A percentile compares a stretch with the other conserved stretches of the same genome.
Evolutionary conservation across 2,797 vertebrate genomes (phyloP).

Genomic region (Lutjanus argentimaculatus): DNA sequence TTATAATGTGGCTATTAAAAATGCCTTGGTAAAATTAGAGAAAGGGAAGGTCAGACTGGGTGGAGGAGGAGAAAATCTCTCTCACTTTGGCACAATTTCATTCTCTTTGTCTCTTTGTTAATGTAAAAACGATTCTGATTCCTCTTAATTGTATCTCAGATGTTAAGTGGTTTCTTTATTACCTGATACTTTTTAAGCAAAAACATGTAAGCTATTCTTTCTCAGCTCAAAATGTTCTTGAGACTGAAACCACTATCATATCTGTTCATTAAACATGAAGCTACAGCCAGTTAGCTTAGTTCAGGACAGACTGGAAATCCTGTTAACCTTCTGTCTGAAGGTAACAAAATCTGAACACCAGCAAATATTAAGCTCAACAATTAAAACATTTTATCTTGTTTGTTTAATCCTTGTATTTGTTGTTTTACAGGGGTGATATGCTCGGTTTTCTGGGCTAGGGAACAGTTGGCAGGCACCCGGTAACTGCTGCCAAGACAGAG

Average conservation of each 20-base stretch:
- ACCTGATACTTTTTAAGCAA: too few relatives aligned
- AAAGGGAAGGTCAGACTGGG: neutral
- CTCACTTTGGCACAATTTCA: neutral
- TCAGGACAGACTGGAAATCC: neutral
- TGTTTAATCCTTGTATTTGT: neutral
- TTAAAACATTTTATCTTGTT: neutral
- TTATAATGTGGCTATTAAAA: constrained; percentile 18
- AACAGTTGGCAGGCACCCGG: neutral
- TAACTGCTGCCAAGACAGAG: neutral
- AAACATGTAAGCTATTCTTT: neutral
- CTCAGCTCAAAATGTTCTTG: neutral
- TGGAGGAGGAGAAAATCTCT: neutral
- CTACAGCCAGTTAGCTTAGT: neutral
- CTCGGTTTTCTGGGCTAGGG: too few relatives aligned
- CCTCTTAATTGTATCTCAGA: too few relatives aligned
- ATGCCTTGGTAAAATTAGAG: neutral
- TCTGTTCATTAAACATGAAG: too few relatives aligned
- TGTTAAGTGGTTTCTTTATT: too few relatives aligned
- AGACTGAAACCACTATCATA: neutral
- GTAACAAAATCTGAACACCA: too few relatives aligned
- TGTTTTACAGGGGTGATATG: neutral
- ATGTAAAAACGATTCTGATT: neutral
- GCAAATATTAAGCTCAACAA: neutral
- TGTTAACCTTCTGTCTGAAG: neutral
- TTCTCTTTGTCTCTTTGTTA: too few relatives aligned